Conservation (phyloP, 2,888 invertebrate genomes). For the Esperia sulphurella region DNA sequence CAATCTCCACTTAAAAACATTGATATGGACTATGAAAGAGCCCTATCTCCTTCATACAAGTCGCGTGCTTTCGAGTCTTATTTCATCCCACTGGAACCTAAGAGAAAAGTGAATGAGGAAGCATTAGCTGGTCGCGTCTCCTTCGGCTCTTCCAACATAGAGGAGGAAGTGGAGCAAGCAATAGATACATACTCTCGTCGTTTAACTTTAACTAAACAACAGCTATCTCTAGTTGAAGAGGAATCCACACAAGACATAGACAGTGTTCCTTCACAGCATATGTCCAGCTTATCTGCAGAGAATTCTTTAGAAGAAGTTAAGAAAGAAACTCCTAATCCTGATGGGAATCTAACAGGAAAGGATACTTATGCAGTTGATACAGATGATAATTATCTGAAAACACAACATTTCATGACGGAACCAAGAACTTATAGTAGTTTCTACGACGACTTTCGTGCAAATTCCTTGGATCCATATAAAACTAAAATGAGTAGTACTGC, state of each 20-base stretch:
- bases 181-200: constrained; percentile 54
- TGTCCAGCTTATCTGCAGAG: constrained; percentile 53
- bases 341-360: constrained; percentile 23
- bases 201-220: constrained; percentile 54
- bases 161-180: constrained; percentile 46
- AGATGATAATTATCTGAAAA: constrained; percentile 29
- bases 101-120: constrained; percentile 30
- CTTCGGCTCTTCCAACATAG: constrained; percentile 37
- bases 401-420: constrained; percentile 37
- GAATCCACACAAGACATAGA: constrained; percentile 72
- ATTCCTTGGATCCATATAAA: constrained; percentile 36
- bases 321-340: constrained; percentile 22
- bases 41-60: constrained; percentile 45
- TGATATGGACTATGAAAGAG: constrained; percentile 25
- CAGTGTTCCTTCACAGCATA: constrained; percentile 58
- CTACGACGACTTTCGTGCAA: constrained; percentile 56
- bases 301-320: constrained; percentile 38
- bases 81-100: constrained; percentile 50
- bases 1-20: constrained; percentile 45
- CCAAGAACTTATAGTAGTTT: constrained; percentile 57
- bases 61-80: constrained; percentile 54
- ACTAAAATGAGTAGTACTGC: constrained; percentile 51
- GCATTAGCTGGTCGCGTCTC: constrained; percentile 41
- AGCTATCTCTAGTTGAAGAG: constrained; percentile 72
- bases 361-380: constrained; percentile 30